phyloP scores from a whole-genome alignment of 2,797 vertebrate genomes.

The Cossypha heuglini region DNA sequence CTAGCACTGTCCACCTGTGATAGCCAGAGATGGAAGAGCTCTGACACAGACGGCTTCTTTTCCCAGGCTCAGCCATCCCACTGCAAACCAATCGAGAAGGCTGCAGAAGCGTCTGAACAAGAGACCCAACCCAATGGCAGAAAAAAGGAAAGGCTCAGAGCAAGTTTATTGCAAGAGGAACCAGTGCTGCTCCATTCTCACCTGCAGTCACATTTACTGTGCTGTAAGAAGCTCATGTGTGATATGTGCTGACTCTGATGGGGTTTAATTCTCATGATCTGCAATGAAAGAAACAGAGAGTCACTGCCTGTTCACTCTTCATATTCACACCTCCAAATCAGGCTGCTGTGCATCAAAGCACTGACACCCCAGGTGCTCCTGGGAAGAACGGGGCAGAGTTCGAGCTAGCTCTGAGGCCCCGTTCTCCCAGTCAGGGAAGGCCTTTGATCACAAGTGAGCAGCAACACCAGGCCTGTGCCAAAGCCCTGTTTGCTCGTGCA shows the following conservation, averaged over 20 bases:
- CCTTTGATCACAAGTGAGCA: conserved; percentile 30
- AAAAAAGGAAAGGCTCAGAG: background rate
- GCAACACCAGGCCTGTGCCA: background rate
- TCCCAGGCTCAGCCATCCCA: background rate
- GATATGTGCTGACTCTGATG: conserved; percentile 85
- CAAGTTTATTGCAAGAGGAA: conserved; percentile 16
- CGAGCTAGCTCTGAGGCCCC: background rate
- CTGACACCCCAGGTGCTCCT: background rate
- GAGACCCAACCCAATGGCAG: conserved; percentile 8
- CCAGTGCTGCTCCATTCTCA: conserved; percentile 75
- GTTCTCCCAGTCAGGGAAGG: background rate
- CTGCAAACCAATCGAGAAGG: background rate
- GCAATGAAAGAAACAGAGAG: conserved; percentile 66
- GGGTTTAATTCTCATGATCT: conserved; percentile 95
- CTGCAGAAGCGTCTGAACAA: background rate
- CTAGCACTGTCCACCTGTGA: background rate
- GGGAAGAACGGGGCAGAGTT: conserved; percentile 12
- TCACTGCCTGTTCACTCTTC: conserved; percentile 28
- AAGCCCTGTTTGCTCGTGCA: conserved; percentile 26
- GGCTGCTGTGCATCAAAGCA: background rate
- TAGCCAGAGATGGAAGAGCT: background rate
- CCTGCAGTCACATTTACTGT: conserved; percentile 97
- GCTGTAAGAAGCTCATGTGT: conserved; percentile 95
- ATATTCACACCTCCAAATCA: conserved; percentile 51
- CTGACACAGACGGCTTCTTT: background rate